phyloP scores from a whole-genome alignment of 2,888 invertebrate genomes.

The Drosophila mimica region DNA sequence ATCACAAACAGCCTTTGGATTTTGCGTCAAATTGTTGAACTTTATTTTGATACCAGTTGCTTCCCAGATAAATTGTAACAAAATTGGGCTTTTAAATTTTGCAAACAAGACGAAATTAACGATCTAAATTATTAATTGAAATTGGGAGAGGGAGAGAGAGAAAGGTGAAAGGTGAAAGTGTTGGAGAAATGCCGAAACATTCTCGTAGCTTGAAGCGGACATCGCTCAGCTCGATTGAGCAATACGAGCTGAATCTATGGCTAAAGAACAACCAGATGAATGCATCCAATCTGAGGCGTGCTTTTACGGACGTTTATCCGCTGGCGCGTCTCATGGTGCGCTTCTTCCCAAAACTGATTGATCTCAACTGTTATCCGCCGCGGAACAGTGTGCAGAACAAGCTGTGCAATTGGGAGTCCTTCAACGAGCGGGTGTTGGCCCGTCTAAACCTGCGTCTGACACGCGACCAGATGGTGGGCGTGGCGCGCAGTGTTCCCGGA shows the following conservation, averaged over 20 bases:
- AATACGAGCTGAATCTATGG: conserved; percentile 55
- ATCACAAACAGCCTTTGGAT: conserved; percentile 12
- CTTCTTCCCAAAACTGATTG: conserved; percentile 90
- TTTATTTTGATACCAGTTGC: not conserved
- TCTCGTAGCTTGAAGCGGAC: conserved; percentile 24
- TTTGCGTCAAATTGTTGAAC: not conserved
- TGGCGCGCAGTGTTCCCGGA: conserved; percentile 88
- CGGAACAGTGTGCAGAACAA: conserved; percentile 89
- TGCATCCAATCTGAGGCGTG: conserved; percentile 86
- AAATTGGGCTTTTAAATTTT: conserved; percentile 5
- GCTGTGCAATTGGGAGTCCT: conserved; percentile 90
- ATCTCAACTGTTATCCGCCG: conserved; percentile 91
- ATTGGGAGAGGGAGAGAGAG: not conserved
- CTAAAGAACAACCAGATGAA: conserved; percentile 36
- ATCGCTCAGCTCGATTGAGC: conserved; percentile 30
- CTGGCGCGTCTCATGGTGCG: conserved; percentile 90
- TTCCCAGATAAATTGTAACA: conserved; percentile 8
- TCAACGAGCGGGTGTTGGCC: conserved; percentile 90
- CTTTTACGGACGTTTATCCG: conserved; percentile 89
- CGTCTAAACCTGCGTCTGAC: conserved; percentile 87
- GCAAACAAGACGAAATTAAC: not conserved
- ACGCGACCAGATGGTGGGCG: conserved; percentile 87
- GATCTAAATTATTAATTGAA: not conserved
- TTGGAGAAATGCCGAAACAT: conserved; percentile 23
- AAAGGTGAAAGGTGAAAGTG: not conserved